Percentiles rank a stretch among this genome's conserved stretches.
These are phyloP conservation scores for Perognathus longimembris DNA, from an alignment of 2,113 vertebrate genomes.

Conservation along the genomic window DNA sequence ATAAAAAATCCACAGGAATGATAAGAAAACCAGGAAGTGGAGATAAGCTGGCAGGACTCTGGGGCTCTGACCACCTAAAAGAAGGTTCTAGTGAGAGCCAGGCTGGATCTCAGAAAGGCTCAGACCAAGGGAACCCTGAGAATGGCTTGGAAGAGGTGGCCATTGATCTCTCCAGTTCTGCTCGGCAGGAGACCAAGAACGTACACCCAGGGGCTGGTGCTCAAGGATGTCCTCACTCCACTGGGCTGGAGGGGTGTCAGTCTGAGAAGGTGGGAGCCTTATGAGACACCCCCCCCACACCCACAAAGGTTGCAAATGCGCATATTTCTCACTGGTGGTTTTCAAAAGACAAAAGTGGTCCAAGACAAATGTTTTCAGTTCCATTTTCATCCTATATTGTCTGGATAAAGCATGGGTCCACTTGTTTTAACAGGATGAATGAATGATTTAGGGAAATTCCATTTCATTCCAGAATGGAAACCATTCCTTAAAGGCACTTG, in stretches of 20 bases:
- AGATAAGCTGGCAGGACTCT: slow-evolving; percentile 85
- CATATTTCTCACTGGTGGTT: neutral
- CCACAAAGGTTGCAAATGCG: slow-evolving; percentile 70
- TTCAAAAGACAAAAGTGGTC: slow-evolving; percentile 28
- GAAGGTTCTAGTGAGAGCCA: slow-evolving; percentile 78
- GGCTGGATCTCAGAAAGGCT: slow-evolving; percentile 73
- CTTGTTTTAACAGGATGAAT: slow-evolving; percentile 17
- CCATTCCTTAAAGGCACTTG: neutral
- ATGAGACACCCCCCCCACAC: slow-evolving; percentile 73
- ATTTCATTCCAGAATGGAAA: slow-evolving; percentile 37
- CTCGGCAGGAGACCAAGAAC: slow-evolving; percentile 88
- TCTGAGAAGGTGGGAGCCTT: slow-evolving; percentile 26
- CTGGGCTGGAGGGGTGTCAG: neutral
- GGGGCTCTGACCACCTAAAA: slow-evolving; percentile 81
- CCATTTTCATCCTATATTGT: neutral
- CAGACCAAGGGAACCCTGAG: slow-evolving; percentile 57
- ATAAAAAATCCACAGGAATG: slow-evolving; percentile 95
- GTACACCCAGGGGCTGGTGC: slow-evolving; percentile 59
- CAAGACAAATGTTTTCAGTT: neutral
- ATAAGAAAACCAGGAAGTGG: slow-evolving; percentile 87
- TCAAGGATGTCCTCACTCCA: neutral
- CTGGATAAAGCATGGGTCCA: neutral
- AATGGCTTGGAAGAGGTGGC: slow-evolving; percentile 86
- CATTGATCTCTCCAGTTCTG: slow-evolving; percentile 96
- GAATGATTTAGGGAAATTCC: neutral